These are phyloP conservation scores for Agrochola lychnidis DNA, from an alignment of 2,888 invertebrate genomes.

Conservation along the genomic window DNA sequence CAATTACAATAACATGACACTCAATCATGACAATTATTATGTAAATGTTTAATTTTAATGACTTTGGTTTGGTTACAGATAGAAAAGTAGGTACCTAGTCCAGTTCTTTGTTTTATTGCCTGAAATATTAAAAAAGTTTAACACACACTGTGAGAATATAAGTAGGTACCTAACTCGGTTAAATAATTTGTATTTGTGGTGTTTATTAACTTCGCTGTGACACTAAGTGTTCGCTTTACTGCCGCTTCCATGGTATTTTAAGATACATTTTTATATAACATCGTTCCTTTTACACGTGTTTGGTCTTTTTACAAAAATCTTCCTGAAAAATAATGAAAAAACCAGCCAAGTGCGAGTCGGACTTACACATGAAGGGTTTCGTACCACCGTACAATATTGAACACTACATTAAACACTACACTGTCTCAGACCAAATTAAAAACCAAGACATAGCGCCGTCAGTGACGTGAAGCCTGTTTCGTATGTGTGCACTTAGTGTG, in stretches of 20 bases:
- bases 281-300: neutral
- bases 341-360: no score
- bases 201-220: constrained; percentile 7
- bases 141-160: neutral
- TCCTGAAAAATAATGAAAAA: neutral
- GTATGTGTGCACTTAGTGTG: no score
- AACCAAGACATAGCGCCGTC: no score
- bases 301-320: neutral
- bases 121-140: neutral
- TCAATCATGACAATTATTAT: no score
- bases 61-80: neutral
- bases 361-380: no score
- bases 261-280: neutral
- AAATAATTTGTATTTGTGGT: neutral
- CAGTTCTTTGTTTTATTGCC: neutral
- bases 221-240: neutral
- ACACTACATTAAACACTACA: no score
- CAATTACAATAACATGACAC: no score
- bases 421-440: no score
- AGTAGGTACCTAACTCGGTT: neutral
- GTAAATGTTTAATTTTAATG: no score
- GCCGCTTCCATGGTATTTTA: neutral
- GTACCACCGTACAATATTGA: no score
- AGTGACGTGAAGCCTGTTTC: no score
- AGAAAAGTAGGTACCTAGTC: neutral